These are phyloP conservation scores for Acipenser ruthenus DNA, from an alignment of 2,797 vertebrate species.

Conservation along the genomic window DNA sequence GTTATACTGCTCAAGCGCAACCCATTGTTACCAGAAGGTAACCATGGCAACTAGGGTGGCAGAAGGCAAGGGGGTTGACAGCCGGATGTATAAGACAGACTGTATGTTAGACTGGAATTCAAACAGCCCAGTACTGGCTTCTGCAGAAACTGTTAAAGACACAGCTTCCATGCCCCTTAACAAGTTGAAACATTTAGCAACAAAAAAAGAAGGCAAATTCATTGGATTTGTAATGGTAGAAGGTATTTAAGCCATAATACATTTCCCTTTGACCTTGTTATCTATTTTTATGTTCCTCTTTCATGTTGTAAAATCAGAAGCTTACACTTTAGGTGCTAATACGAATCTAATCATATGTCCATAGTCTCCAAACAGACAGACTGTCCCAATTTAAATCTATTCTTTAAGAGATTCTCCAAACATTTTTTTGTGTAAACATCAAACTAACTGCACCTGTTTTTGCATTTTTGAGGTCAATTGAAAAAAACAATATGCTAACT, in stretches of 20 bases:
- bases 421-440: too few relatives aligned
- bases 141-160: conserved; percentile 19
- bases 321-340: too few relatives aligned
- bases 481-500: too few relatives aligned
- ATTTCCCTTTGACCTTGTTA: neutral
- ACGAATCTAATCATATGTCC: too few relatives aligned
- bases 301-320: too few relatives aligned
- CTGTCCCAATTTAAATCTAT: too few relatives aligned
- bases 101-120: conserved; percentile 24
- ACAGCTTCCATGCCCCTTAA: conserved; percentile 24
- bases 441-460: too few relatives aligned
- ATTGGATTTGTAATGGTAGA: conserved; percentile 27
- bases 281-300: neutral
- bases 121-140: conserved; percentile 9
- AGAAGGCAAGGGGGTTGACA: conserved; percentile 58
- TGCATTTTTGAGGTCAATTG: too few relatives aligned
- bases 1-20: conserved; percentile 12
- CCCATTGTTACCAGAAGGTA: conserved; percentile 62
- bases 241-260: conserved; percentile 21
- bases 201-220: conserved; percentile 56
- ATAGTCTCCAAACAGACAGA: too few relatives aligned
- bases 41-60: conserved; percentile 59
- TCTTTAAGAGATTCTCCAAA: too few relatives aligned
- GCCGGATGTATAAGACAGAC: conserved; percentile 29
- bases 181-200: conserved; percentile 43